phyloP scores from a whole-genome alignment of 2,113 vertebrate genomes.

The Mirza zaza region DNA sequence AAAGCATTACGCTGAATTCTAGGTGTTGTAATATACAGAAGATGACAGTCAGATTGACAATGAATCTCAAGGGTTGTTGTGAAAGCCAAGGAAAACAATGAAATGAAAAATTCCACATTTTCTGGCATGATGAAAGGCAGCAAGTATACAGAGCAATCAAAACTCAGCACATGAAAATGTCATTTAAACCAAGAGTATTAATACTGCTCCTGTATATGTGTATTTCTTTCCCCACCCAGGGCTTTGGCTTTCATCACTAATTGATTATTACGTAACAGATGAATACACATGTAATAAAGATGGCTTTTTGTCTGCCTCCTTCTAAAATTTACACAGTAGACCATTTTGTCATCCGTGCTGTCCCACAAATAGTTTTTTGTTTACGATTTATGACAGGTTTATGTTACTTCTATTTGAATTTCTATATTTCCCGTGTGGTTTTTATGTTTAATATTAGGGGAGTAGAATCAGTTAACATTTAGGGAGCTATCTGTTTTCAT shows the following conservation, averaged over 20 bases:
- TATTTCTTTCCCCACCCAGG: background rate
- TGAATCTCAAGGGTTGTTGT: slow-evolving; percentile 6
- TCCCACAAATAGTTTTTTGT: too few species aligned
- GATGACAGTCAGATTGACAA: slow-evolving; percentile 46
- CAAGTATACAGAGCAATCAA: slow-evolving; percentile 25
- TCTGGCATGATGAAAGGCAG: slow-evolving; percentile 18
- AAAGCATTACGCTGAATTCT: slow-evolving; percentile 57
- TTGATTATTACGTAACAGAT: slow-evolving; percentile 52
- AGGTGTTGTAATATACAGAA: background rate
- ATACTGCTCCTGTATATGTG: background rate
- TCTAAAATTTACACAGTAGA: too few species aligned
- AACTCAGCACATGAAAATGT: background rate
- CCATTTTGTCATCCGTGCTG: too few species aligned
- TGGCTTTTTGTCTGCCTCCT: background rate
- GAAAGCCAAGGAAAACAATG: slow-evolving; percentile 51
- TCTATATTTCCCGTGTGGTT: too few species aligned
- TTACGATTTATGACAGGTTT: too few species aligned
- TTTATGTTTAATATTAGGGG: too few species aligned
- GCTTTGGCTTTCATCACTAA: slow-evolving; percentile 33
- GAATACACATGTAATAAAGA: background rate
- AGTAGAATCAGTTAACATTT: too few species aligned
- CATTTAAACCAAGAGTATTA: slow-evolving; percentile 39
- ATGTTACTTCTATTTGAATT: too few species aligned
- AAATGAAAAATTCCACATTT: slow-evolving; percentile 56
- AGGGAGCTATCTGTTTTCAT: too few species aligned